Base-by-base conservation (phyloP, 2,113 vertebrate species). In the Triplophysa tibetana region DNA sequence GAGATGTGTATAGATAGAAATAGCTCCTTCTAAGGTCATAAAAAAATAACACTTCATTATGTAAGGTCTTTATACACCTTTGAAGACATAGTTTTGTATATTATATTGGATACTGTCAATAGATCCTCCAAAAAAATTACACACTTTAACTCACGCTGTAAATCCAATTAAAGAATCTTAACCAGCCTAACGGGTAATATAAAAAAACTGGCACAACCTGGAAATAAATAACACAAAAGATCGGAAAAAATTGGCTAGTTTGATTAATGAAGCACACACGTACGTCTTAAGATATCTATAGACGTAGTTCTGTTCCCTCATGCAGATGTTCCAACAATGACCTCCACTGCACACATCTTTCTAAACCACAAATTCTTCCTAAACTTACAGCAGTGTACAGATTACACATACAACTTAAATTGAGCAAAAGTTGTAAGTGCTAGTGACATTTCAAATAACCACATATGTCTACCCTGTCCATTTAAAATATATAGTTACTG, bases 191-290 rank as follows among this genome's bases (percentile, higher is more conserved):
- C 26, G 50, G 14, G 74, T 21, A 33, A 50, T 52, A 76, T 63
- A 23, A 50, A 21, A 65, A 52, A 76, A 76, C 74, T 33, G 24
- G 26, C 73, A 48, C 73, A 63, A 63, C 23, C 58, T 63, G 41
- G 26, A 56, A 4, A 61, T 52, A 21, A 16, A 65, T 16, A 77
- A 77, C 62, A 77, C 14, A 8, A 61, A 77, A 77, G 62, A 77
- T 77, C 61, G 66, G 64, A 74, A 52, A 77, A 76, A 61, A 50
- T 58, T 61, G 64, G 60, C 33, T 12, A 14, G 41, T 76, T 76
- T 8, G 12, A 17, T 76, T 41, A 63, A 24, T 38, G 45, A 13
- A 64, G 58, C 68, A 21, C 60, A 80, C 48, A 56, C 26, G n/a
- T 74, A 38, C 56, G 62, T 38, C 33, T 33, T 33, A 33, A 26